These are phyloP conservation scores for Zootoca vivipara DNA, from an alignment of 2,113 vertebrate species.

Conservation along the genomic window DNA sequence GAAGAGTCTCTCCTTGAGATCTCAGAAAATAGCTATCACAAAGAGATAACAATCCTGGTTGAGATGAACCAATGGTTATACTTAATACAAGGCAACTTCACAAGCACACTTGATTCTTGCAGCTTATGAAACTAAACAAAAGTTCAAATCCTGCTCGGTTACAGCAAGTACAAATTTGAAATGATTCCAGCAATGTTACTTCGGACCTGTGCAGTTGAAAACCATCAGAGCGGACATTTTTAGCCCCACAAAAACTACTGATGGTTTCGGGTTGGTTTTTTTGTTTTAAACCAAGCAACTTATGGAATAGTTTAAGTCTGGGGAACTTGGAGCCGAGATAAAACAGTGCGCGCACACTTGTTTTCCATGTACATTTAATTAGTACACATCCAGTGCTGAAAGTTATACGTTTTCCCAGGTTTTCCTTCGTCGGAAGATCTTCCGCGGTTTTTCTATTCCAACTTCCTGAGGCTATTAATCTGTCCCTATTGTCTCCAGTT, in stretches of 20 bases:
- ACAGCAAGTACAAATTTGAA: slow-evolving; percentile 15
- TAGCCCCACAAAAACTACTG: not conserved
- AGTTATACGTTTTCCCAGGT: not conserved
- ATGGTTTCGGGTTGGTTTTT: slow-evolving; percentile 46
- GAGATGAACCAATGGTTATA: not conserved
- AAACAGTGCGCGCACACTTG: not conserved
- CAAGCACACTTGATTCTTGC: not conserved
- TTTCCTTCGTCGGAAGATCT: slow-evolving; percentile 50
- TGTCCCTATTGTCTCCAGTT: slow-evolving; percentile 14
- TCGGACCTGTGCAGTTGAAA: not conserved
- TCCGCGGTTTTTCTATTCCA: slow-evolving; percentile 49
- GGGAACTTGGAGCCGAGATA: slow-evolving; percentile 50
- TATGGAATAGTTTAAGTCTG: slow-evolving; percentile 58
- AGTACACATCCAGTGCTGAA: not conserved
- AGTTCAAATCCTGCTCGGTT: slow-evolving; percentile 40
- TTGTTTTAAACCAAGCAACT: slow-evolving; percentile 36
- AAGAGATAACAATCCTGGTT: not conserved
- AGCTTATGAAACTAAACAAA: slow-evolving; percentile 45
- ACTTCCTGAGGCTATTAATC: not conserved
- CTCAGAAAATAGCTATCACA: not conserved
- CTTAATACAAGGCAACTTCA: not conserved
- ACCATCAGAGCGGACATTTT: not conserved
- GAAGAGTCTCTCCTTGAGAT: not conserved
- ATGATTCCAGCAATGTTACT: not conserved
- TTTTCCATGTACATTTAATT: not conserved